Evolutionary conservation across 2,888 invertebrate genomes (phyloP), one percentile per base, ranked within the genome.

Genomic region (Halocaridina rubra): DNA sequence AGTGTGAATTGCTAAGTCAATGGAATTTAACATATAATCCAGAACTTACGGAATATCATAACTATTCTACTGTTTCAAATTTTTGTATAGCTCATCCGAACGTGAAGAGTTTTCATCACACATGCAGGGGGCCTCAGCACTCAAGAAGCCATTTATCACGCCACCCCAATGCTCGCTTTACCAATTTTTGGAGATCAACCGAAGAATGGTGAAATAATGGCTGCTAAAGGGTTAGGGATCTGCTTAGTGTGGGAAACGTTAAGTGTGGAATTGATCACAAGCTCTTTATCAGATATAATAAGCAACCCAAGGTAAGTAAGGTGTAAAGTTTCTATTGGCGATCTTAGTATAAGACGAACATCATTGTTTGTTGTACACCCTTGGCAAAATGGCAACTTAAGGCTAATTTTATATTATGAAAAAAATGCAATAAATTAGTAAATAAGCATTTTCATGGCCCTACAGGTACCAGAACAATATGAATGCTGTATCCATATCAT

Each of bases 301-400:
- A 77, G 30, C 13, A 61, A 77, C 19, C 22, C 30, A 0, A 77
- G 29, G 77, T 77, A 32, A 77, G 77, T 61, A n/a, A 57, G 5
- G 1, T 22, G 19, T 22, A 59, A 4, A 5, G 1, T 13, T 5
- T 22, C 5, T 1, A 7, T n/a, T 7, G 19, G 3, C 59, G n/a
- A 10, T 1, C 59, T 4, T 22, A 59, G 3, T 22, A 1, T 59
- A 22, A 5, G n/a, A 1, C 4, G 19, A 22, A 22, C 59, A 5
- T 22, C 7, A 7, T 59, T 22, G 7, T 2, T 59, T 22, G 19
- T 59, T 7, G 19, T 59, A 59, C 59, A 22, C 19, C 13, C 59
- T 1, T 3, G 22, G 59, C 19, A 22, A 7, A 59, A 4, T 7
- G 22, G 59, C 22, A 7, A 19, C 2, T 10, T 22, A 22, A 22